Percentiles rank a stretch among this genome's conserved stretches.
These are phyloP conservation scores for Sula dactylatra DNA, from an alignment of 2,113 vertebrate species.

Conservation along the genomic window DNA sequence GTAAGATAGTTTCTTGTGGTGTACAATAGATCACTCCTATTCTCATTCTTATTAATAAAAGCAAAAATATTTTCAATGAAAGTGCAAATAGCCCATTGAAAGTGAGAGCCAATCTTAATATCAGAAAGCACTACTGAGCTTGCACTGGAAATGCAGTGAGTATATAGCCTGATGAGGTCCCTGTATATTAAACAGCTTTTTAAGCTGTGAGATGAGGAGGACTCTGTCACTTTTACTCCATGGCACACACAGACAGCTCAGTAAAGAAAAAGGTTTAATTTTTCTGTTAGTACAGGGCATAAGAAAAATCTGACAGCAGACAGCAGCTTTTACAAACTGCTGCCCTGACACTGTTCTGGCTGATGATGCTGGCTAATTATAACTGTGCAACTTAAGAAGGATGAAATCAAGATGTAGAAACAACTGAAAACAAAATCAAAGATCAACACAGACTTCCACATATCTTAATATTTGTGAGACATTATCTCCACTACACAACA, in stretches of 20 bases:
- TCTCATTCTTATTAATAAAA: neutral
- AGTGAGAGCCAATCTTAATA: neutral
- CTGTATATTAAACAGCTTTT: constrained; percentile 2
- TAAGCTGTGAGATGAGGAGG: neutral
- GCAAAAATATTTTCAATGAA: neutral
- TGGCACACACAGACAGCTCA: neutral
- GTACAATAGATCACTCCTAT: neutral
- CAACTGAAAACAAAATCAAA: neutral
- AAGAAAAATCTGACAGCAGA: neutral
- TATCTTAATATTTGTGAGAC: neutral
- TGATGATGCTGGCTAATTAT: neutral
- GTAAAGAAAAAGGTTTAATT: neutral
- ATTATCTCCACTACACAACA: neutral
- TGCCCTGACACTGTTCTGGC: neutral
- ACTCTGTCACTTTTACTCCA: constrained; percentile 21
- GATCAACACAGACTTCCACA: neutral
- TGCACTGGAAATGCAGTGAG: neutral
- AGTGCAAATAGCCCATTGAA: neutral
- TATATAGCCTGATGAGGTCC: neutral
- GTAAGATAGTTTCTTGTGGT: neutral
- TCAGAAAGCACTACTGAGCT: neutral
- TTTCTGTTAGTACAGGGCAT: neutral
- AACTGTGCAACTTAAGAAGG: neutral
- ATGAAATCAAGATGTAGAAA: neutral
- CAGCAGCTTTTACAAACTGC: neutral